phyloP scores from a whole-genome alignment of 2,888 invertebrate species.

The Eueremaeus valkanovi region DNA sequence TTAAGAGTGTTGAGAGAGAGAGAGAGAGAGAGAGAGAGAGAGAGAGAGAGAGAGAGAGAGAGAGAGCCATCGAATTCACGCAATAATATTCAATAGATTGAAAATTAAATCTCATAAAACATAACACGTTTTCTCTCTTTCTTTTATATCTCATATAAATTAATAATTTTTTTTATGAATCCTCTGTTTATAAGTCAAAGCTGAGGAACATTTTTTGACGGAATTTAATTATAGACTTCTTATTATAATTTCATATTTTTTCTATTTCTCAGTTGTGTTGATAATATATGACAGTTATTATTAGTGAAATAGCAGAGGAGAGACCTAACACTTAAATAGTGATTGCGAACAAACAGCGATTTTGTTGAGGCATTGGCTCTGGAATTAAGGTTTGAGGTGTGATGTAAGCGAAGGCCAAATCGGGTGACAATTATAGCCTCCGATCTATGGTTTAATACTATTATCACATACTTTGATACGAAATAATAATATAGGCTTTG shows the following conservation, averaged over 20 bases:
- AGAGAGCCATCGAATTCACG: background rate
- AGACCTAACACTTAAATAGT: background rate
- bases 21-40: background rate
- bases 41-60: background rate
- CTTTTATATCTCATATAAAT: background rate
- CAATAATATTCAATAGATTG: background rate
- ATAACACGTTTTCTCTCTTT: background rate
- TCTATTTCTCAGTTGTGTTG: background rate
- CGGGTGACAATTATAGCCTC: conserved; percentile 25
- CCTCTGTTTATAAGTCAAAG: background rate
- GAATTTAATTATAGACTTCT: background rate
- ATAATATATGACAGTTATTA: background rate
- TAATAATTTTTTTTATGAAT: background rate
- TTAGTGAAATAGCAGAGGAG: background rate
- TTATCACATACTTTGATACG: background rate
- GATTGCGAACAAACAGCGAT: background rate
- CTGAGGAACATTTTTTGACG: background rate
- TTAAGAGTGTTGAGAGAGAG: too few relatives aligned
- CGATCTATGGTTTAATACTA: background rate
- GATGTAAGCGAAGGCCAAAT: background rate
- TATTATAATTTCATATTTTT: background rate
- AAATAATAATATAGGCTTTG: background rate
- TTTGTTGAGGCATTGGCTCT: background rate
- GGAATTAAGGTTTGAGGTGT: background rate
- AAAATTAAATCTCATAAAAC: background rate